Conservation (phyloP, 2,797 vertebrate species). For the Phrynocephalus vlangalii region DNA sequence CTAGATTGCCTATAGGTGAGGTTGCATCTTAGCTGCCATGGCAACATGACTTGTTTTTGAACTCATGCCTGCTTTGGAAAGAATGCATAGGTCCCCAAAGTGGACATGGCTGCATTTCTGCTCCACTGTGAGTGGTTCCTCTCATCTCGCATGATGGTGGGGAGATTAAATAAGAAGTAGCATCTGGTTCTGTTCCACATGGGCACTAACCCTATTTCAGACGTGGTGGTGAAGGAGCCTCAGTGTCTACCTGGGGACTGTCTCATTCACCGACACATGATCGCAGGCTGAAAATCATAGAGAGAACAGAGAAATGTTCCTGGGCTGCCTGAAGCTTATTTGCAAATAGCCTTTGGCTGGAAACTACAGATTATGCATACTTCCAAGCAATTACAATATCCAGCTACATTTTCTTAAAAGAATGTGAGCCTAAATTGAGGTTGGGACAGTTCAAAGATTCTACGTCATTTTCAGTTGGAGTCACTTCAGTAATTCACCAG, state of each 20-base stretch:
- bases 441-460: background rate
- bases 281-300: background rate
- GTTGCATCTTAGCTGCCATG: no score
- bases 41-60: no score
- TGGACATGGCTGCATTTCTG: background rate
- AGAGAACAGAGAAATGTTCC: background rate
- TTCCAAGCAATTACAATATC: background rate
- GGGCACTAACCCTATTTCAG: background rate
- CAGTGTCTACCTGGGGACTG: background rate
- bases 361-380: background rate
- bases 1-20: no score
- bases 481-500: background rate
- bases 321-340: background rate
- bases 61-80: no score
- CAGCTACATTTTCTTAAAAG: no score
- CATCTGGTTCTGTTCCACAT: background rate
- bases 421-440: background rate
- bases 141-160: background rate
- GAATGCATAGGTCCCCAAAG: background rate
- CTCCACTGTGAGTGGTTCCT: background rate
- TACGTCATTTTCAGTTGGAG: background rate
- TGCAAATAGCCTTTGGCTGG: no score
- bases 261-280: no score
- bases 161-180: background rate
- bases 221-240: background rate